Percentiles rank a stretch among this genome's conserved stretches.
phyloP scores from a whole-genome alignment of 2,888 invertebrate species.

The Ophioninae sp. region DNA sequence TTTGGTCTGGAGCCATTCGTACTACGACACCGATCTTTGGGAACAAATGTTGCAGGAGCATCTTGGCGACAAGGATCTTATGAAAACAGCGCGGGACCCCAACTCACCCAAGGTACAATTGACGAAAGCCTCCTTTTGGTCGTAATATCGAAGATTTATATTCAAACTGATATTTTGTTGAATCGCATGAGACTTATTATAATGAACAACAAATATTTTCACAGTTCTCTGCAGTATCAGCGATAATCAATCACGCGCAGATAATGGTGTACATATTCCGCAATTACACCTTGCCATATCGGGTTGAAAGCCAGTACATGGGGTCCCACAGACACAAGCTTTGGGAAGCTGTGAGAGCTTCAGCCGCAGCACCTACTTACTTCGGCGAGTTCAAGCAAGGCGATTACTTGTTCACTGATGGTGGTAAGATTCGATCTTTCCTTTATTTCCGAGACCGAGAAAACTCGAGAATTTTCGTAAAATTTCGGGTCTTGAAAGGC shows the following conservation, averaged over 20 bases:
- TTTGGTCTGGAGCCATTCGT: slow-evolving; percentile 92
- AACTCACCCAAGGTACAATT: slow-evolving; percentile 83
- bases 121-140: background rate
- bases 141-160: no score
- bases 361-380: slow-evolving; percentile 95
- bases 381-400: slow-evolving; percentile 91
- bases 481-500: background rate
- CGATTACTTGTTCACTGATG: slow-evolving; percentile 85
- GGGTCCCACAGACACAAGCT: slow-evolving; percentile 87
- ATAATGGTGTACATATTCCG: slow-evolving; percentile 92
- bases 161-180: background rate
- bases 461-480: background rate
- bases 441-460: background rate
- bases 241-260: slow-evolving; percentile 88
- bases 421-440: slow-evolving; percentile 81
- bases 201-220: slow-evolving; percentile 46
- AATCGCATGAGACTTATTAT: background rate
- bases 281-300: slow-evolving; percentile 89
- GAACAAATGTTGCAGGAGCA: slow-evolving; percentile 88
- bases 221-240: slow-evolving; percentile 89
- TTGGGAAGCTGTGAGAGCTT: slow-evolving; percentile 94
- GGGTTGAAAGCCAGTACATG: slow-evolving; percentile 86
- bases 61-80: slow-evolving; percentile 85
- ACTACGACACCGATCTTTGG: slow-evolving; percentile 94
- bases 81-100: slow-evolving; percentile 83